These are phyloP conservation scores for Grammomys surdaster DNA, from an alignment of 2,113 vertebrate species.

Conservation along the genomic window DNA sequence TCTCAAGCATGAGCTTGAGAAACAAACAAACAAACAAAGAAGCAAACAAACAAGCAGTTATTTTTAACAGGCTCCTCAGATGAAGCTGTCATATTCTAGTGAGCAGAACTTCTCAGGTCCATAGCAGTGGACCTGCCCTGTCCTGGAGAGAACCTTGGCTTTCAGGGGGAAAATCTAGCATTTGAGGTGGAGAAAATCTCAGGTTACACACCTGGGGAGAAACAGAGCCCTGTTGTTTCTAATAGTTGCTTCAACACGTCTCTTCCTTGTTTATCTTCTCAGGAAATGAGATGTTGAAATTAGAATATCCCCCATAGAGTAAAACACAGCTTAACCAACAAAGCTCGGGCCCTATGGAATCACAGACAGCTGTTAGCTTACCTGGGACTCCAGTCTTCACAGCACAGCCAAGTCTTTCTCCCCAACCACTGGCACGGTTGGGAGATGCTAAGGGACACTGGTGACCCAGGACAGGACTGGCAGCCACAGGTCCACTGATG, in stretches of 20 bases:
- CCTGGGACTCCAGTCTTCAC: slow-evolving; percentile 56
- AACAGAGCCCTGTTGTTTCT: neutral
- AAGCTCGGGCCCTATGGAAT: neutral
- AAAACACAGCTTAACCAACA: neutral
- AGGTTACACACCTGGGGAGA: neutral
- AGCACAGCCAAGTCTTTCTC: neutral
- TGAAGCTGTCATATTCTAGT: neutral
- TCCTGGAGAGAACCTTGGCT: neutral
- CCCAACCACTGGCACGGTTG: neutral
- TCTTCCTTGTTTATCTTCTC: neutral
- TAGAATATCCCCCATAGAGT: neutral
- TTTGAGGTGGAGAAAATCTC: neutral
- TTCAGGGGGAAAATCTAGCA: neutral
- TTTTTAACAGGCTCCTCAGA: neutral
- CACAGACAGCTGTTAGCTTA: slow-evolving; percentile 21
- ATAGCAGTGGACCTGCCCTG: rapidly evolving
- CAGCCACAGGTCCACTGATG: neutral
- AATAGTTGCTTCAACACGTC: neutral
- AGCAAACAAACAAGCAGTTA: neutral
- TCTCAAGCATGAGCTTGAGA: neutral
- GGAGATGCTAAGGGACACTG: neutral
- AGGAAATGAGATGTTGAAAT: slow-evolving; percentile 35
- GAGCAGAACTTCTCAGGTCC: neutral
- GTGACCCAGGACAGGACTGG: neutral
- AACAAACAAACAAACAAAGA: neutral